These are phyloP conservation scores for Anniella stebbinsi DNA, from an alignment of 2,797 vertebrate species.

Conservation along the genomic window DNA sequence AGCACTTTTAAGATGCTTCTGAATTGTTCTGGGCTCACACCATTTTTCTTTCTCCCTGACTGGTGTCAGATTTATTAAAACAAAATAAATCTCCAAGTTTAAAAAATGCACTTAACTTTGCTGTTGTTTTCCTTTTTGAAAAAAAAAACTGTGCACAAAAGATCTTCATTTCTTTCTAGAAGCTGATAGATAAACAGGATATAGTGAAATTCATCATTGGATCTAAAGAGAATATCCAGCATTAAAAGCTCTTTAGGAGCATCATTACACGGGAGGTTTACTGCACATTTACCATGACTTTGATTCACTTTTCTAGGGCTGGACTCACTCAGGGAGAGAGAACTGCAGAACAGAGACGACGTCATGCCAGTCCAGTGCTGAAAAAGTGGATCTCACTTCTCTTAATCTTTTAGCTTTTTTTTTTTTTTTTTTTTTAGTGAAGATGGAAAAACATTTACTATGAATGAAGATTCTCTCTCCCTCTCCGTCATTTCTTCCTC, in stretches of 20 bases:
- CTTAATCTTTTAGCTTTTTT: constrained; percentile 23
- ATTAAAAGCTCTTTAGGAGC: background rate
- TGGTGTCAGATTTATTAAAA: constrained; percentile 83
- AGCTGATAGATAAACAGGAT: constrained; percentile 42
- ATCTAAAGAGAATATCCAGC: constrained; percentile 1
- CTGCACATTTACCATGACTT: too few species aligned
- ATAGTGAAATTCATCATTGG: constrained; percentile 28
- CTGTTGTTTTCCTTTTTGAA: constrained; percentile 71
- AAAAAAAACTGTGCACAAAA: constrained; percentile 35
- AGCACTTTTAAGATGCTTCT: constrained; percentile 62
- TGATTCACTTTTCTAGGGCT: too few species aligned
- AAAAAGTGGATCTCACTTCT: background rate
- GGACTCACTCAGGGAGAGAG: too few species aligned
- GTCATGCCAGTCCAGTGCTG: too few species aligned
- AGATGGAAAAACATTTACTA: background rate
- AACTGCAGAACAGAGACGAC: too few species aligned
- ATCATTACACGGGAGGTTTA: constrained; percentile 23
- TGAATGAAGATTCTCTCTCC: background rate
- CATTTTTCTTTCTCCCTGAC: constrained; percentile 78
- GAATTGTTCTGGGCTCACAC: constrained; percentile 70
- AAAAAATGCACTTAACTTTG: constrained; percentile 74
- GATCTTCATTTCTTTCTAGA: constrained; percentile 46
- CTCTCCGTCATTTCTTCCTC: too few species aligned
- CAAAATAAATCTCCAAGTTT: constrained; percentile 83
- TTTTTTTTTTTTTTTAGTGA: constrained; percentile 40